Evolutionary conservation across 1,140 invertebrate species (phyloP), one percentile per base, ranked within the genome.

Genomic region (Drosophila sp.): DNA sequence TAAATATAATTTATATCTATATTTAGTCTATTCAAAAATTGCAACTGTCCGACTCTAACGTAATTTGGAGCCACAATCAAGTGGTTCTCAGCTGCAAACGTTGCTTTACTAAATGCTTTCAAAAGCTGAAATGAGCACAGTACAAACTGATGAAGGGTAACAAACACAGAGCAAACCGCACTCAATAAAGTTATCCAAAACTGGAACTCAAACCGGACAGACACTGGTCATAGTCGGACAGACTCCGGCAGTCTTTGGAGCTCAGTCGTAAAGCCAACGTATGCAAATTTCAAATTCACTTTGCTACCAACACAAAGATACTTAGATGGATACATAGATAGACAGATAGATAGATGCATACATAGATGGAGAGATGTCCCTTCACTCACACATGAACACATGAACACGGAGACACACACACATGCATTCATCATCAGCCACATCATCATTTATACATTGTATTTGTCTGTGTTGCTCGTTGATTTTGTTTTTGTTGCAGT

Each of bases 401-500:
- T 43, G 48, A 34, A 57, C 18, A 11, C 27, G 11, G 8, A 29
- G 25, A 50, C 18, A 41, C 13, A 69, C 59, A 81, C 70, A 64
- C 63, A 80, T 76, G 79, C 79, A 87, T 87, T 78, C 81, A 78
- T 87, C 81, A 86, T 69, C 82, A 86, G 78, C 82, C 78, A 78
- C 81, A 86, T 86, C 81, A 86, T 86, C 82, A 86, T 86, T 86
- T 86, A 86, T 86, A 87, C 81, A 86, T 86, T 86, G 82, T 86
- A 81, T 81, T 87, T 77, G 82, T 86, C 74, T 76, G 75, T 40
- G 63, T 38, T 56, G 56, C 53, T 45, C 29, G 56, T 70, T 16
- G 51, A n/a, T 29, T 32, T 61, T 43, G n/a, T 21, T 76, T 45
- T 27, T 76, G 65, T 43, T 59, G 54, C n/a, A 27, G 18, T 27